Evolutionary conservation across 2,113 vertebrate species (phyloP).

Genomic region (Anolis carolinensis): DNA sequence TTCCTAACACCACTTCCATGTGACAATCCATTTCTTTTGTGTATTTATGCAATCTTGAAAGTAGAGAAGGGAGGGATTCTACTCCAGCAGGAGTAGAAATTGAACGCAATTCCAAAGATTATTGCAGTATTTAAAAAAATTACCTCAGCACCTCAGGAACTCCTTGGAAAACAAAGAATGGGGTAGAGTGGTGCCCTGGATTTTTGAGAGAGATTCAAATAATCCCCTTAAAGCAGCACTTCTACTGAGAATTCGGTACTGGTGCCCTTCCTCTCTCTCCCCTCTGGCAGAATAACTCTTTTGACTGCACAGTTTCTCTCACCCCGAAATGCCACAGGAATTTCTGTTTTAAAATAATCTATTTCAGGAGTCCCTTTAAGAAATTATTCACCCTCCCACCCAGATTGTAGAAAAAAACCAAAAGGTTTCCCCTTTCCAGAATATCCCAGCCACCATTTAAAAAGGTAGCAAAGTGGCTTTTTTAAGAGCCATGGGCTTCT

Average conservation of each 20-base stretch:
- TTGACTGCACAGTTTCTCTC: conserved; percentile 25
- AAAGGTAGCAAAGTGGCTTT: neutral
- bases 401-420: conserved; percentile 25
- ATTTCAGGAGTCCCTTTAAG: conserved; percentile 50
- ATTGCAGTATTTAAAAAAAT: conserved; percentile 67
- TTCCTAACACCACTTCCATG: neutral
- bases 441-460: conserved; percentile 19
- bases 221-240: conserved; percentile 12
- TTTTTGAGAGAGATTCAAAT: conserved; percentile 36
- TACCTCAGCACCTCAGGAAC: conserved; percentile 29
- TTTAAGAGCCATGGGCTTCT: conserved; percentile 62
- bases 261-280: conserved; percentile 4
- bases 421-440: conserved; percentile 54
- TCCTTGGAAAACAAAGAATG: conserved; percentile 46
- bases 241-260: neutral
- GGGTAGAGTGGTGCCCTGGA: conserved; percentile 16
- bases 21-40: conserved; percentile 15
- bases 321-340: neutral
- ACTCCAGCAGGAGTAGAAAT: conserved; percentile 22
- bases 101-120: conserved; percentile 60
- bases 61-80: conserved; percentile 11
- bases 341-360: conserved; percentile 46
- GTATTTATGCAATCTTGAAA: neutral
- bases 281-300: conserved; percentile 27
- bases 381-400: conserved; percentile 34